Conservation (phyloP, 2,113 vertebrate species). For the Leptocoma aspasia region DNA sequence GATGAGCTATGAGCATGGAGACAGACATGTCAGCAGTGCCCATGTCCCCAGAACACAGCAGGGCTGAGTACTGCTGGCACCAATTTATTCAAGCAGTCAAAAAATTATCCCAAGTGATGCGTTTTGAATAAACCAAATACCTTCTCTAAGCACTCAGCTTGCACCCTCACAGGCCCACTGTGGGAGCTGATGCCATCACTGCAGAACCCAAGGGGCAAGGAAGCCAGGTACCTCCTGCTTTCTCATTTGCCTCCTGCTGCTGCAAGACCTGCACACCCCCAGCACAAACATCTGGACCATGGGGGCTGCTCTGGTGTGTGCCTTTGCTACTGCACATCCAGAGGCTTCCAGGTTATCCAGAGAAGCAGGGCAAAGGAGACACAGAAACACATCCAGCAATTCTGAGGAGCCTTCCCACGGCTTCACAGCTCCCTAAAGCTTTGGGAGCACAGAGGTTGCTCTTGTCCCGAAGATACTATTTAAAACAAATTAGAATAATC, state of each 20-base stretch:
- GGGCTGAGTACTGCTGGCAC: not conserved
- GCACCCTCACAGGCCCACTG: not conserved
- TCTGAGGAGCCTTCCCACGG: not conserved
- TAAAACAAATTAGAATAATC: not conserved
- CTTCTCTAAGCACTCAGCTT: not conserved
- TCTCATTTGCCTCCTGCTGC: not conserved
- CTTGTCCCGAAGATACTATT: accelerated
- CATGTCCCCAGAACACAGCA: accelerated
- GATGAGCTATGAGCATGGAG: not conserved
- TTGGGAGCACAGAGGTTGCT: not conserved
- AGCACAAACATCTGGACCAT: accelerated
- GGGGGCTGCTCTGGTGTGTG: not conserved
- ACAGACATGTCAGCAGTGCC: not conserved
- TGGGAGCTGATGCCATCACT: not conserved
- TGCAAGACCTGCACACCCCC: not conserved
- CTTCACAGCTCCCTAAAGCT: not conserved
- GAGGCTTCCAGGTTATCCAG: not conserved
- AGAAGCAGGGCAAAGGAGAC: not conserved
- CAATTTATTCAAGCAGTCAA: not conserved
- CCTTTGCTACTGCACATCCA: not conserved
- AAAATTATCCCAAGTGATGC: not conserved
- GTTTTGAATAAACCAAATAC: not conserved
- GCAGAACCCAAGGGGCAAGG: not conserved
- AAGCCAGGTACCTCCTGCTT: not conserved
- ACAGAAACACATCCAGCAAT: not conserved